A percentile compares a stretch with the other conserved stretches of the same genome.
These are phyloP conservation scores for Micromussa lordhowensis DNA, from an alignment of 92 coral and sea anemone genomes.

Conservation along the genomic window DNA sequence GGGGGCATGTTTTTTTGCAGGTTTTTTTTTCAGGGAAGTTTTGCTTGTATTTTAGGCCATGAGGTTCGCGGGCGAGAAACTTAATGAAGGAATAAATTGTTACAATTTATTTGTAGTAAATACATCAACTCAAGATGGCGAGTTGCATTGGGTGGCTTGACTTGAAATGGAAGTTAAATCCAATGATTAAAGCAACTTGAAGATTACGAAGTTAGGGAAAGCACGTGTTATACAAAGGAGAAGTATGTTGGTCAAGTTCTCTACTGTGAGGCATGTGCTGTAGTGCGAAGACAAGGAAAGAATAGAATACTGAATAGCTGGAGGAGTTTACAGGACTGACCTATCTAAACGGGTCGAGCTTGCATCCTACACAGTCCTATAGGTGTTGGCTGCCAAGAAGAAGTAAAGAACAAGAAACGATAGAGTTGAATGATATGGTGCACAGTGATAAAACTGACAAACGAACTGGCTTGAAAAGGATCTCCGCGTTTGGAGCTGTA, in stretches of 20 bases:
- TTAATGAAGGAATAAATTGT: too few species aligned
- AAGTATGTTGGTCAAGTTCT: background rate
- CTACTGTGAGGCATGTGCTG: background rate
- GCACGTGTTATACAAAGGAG: background rate
- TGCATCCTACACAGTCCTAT: constrained; percentile 49
- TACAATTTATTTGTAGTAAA: background rate
- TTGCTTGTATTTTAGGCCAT: background rate
- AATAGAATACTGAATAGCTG: background rate
- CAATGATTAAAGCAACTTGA: too few species aligned
- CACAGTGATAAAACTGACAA: background rate
- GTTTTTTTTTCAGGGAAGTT: background rate
- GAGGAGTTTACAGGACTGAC: constrained; percentile 29
- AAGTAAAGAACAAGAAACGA: constrained; percentile 17
- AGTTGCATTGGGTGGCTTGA: background rate
- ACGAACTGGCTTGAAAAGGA: background rate
- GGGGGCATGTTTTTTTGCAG: background rate
- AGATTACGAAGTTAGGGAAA: background rate
- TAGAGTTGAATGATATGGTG: background rate
- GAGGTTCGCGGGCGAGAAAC: background rate
- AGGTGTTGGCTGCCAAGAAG: constrained; percentile 40
- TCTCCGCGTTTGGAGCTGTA: background rate
- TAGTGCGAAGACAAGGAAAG: background rate
- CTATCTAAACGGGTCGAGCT: constrained; percentile 49
- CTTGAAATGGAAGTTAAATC: background rate
- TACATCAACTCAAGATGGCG: background rate